Base-by-base conservation (phyloP, 2,888 invertebrate species). In the Troides aeacus region DNA sequence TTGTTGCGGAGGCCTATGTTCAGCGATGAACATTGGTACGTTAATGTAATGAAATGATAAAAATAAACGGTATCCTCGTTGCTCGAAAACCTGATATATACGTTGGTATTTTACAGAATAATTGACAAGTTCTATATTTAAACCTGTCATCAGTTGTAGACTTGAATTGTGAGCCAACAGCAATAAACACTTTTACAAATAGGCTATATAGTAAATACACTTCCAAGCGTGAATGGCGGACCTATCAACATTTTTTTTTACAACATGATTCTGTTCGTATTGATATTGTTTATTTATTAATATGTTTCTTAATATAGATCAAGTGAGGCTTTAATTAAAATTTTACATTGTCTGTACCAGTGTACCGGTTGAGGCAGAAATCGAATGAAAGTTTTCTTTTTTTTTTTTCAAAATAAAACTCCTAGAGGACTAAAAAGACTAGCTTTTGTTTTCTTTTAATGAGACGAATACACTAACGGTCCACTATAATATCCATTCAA, bases 371-470 rank as follows among this genome's bases (percentile, higher is more conserved):
- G 53, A n/a, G n/a, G 53, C 53, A 53, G n/a, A 53, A 18, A 53
- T n/a, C 53, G 30, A 61, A 71, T 24, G 23, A 60, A 64, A 18
- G 62, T 61, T n/a, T 39, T 67, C 71, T 63, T 70, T 71, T 62
- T 71, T 62, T 66, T 12, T 46, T 30, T 30, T 0, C 3, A 77
- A 73, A 70, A 73, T 72, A 63, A 66, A 64, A 59, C 57, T 75
- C 75, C 72, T 73, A 73, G 60, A 70, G 70, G 61, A 68, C 72
- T 60, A 59, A 68, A 68, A 68, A 63, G 23, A 62, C 42, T 56
- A 50, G 73, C 81, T 85, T 84, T 86, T 84, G 84, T 85, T 86
- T 82, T 78, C 78, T 80, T 86, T 84, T 86, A 87, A 88, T 85
- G 83, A 80, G 85, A 73, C 74, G 76, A 24, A 60, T 71, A 71